These are phyloP conservation scores for Diplazon laetatorius DNA, from an alignment of 2,888 invertebrate species.

Conservation along the genomic window DNA sequence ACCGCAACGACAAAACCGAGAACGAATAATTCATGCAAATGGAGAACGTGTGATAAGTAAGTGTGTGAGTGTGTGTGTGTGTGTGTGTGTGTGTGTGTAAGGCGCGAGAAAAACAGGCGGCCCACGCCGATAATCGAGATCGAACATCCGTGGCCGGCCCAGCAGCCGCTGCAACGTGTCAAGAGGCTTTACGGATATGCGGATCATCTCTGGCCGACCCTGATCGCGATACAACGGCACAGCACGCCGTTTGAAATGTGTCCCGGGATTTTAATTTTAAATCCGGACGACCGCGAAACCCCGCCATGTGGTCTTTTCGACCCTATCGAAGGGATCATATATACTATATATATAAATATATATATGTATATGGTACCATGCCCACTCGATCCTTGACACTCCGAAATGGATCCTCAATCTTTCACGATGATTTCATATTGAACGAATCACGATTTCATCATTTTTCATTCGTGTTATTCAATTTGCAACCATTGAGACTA, in stretches of 20 bases:
- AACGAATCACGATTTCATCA: background rate
- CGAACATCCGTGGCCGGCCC: constrained; percentile 52
- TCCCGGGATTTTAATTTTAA: constrained; percentile 73
- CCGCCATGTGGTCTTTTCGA: constrained; percentile 46
- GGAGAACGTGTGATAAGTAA: constrained; percentile 54
- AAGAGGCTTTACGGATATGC: constrained; percentile 23
- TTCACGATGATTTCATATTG: constrained; percentile 30
- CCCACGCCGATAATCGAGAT: constrained; percentile 72
- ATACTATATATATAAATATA: no score
- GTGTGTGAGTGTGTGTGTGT: no score
- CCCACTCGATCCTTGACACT: constrained; percentile 63
- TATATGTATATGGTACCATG: no score
- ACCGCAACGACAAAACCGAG: constrained; percentile 20
- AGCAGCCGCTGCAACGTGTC: constrained; percentile 33
- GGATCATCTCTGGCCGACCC: constrained; percentile 6
- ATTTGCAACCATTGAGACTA: background rate
- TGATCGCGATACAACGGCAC: constrained; percentile 9
- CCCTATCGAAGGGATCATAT: constrained; percentile 67
- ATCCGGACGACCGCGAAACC: constrained; percentile 58
- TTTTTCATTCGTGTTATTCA: background rate
- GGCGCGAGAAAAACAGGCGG: constrained; percentile 46
- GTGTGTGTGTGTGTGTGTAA: constrained; percentile 22
- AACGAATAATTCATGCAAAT: constrained; percentile 73
- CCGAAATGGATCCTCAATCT: background rate
- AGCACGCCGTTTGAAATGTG: constrained; percentile 34